Conservation (phyloP, 2,888 invertebrate species). For the Lepetodrilus schrolli region DNA sequence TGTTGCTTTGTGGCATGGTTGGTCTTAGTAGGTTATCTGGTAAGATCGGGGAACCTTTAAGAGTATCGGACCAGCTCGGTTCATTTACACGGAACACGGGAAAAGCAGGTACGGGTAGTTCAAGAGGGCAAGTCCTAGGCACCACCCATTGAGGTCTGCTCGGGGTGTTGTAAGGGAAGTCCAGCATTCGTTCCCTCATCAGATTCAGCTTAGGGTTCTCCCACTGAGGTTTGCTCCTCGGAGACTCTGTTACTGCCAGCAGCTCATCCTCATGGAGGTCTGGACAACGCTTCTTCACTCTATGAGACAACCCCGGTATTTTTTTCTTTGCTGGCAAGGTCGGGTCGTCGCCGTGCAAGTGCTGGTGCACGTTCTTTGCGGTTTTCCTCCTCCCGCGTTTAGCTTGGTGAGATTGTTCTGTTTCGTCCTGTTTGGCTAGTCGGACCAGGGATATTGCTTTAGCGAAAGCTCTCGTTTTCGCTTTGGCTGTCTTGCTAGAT, state of each 20-base stretch:
- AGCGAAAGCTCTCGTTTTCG: neutral
- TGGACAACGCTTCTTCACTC: neutral
- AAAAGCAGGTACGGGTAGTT: neutral
- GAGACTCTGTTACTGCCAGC: neutral
- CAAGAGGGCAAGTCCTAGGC: neutral
- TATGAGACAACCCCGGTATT: neutral
- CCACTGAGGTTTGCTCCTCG: neutral
- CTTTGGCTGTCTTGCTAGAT: neutral
- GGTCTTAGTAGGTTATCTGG: neutral
- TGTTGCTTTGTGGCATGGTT: neutral
- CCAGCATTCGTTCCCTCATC: neutral
- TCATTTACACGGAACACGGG: neutral
- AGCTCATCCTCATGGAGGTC: neutral
- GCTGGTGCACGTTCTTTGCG: too few relatives aligned
- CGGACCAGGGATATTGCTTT: conserved; percentile 7
- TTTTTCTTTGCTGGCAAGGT: neutral
- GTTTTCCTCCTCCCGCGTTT: neutral
- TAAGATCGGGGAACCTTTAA: neutral
- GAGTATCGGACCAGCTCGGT: neutral
- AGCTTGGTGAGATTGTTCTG: too few relatives aligned
- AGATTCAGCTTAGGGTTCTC: neutral
- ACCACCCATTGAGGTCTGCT: conserved; percentile 7
- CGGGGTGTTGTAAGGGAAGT: neutral
- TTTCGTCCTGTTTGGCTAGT: too few relatives aligned
- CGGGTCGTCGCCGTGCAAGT: neutral